phyloP scores from a whole-genome alignment of 2,113 vertebrate genomes.

The Hippoglossus stenolepis region DNA sequence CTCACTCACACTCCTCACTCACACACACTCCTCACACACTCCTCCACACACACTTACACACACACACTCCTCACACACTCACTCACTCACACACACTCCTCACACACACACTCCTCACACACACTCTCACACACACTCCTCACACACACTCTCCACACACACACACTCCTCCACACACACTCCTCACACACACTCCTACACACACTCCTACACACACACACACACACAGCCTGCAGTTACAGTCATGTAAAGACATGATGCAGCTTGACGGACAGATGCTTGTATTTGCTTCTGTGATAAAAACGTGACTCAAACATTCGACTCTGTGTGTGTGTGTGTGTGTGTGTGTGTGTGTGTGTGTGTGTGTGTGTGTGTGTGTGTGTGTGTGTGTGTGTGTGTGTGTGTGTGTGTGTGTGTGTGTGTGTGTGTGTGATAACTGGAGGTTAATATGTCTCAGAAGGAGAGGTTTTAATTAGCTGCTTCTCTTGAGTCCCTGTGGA shows the following conservation, averaged over 20 bases:
- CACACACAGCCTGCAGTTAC: constrained; percentile 48
- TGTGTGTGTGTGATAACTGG: not conserved
- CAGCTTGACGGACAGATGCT: constrained; percentile 32
- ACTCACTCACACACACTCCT: too few species aligned
- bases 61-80: too few species aligned
- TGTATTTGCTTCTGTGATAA: constrained; percentile 6
- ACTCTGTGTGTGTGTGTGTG: not conserved
- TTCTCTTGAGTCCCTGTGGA: constrained; percentile 42
- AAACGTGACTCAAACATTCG: not conserved
- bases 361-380: not conserved
- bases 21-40: too few species aligned
- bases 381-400: not conserved
- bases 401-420: not conserved
- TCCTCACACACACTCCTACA: not conserved
- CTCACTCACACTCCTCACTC: too few species aligned
- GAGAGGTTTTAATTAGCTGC: constrained; percentile 71
- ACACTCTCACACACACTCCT: too few species aligned
- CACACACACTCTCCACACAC: not conserved
- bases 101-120: too few species aligned
- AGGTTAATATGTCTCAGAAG: constrained; percentile 53
- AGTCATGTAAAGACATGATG: constrained; percentile 70
- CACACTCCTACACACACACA: constrained; percentile 37
- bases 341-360: not conserved
- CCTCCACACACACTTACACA: too few species aligned
- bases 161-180: not conserved